phyloP scores from a whole-genome alignment of 2,888 invertebrate genomes.

The Desoria tigrina region DNA sequence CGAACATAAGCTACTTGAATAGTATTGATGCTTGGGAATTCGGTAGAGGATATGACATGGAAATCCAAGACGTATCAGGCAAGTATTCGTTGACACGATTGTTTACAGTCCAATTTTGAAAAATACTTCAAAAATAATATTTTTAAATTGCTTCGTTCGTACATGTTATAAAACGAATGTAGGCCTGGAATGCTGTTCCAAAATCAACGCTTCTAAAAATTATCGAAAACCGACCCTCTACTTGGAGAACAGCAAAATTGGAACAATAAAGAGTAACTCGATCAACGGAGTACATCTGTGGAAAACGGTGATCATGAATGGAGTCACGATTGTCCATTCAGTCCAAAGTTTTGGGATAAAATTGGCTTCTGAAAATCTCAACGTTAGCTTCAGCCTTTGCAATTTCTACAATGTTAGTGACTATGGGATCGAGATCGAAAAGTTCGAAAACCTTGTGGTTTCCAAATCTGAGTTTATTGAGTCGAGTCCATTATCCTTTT shows the following conservation, averaged over 20 bases:
- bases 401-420: conserved; percentile 9
- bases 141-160: too few relatives aligned
- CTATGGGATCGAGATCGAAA: neutral
- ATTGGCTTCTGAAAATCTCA: neutral
- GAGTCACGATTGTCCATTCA: neutral
- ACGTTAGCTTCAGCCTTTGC: conserved; percentile 7
- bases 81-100: neutral
- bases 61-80: conserved; percentile 22
- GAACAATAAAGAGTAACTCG: conserved; percentile 15
- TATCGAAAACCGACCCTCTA: conserved; percentile 24
- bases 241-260: conserved; percentile 27
- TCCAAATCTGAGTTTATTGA: conserved; percentile 9
- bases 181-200: conserved; percentile 32
- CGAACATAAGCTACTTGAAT: conserved; percentile 19
- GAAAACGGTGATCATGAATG: conserved; percentile 32
- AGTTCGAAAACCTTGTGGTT: conserved; percentile 18
- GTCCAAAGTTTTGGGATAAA: neutral
- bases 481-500: neutral
- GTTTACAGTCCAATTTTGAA: neutral
- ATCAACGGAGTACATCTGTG: conserved; percentile 29
- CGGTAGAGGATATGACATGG: conserved; percentile 24
- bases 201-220: conserved; percentile 23
- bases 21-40: conserved; percentile 20
- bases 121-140: neutral
- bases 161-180: too few relatives aligned